Percentiles rank a stretch among this genome's conserved stretches.
Conservation (phyloP, 2,113 vertebrate species). For the Pseudorasbora parva region DNA sequence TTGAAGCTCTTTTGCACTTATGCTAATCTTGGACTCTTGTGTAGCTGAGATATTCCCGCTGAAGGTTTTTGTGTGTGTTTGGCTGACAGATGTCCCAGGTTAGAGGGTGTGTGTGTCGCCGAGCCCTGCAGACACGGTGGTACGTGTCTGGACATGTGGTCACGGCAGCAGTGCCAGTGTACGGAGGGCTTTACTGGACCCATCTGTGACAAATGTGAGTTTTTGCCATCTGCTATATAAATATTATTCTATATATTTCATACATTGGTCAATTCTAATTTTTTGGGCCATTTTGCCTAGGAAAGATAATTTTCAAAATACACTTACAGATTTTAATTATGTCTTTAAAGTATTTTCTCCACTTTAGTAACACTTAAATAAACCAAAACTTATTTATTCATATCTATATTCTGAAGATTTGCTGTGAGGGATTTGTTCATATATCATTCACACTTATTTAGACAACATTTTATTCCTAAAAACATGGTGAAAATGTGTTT, state of each 20-base stretch:
- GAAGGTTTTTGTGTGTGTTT: constrained; percentile 43
- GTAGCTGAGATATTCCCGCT: constrained; percentile 37
- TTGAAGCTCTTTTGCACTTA: constrained; percentile 69
- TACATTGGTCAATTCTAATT: not conserved
- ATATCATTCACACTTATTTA: not conserved
- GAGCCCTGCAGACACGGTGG: constrained; percentile 90
- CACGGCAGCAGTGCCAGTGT: constrained; percentile 93
- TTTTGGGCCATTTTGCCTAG: not conserved
- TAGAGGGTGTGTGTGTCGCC: constrained; percentile 86
- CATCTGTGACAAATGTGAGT: constrained; percentile 93
- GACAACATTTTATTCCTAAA: not conserved
- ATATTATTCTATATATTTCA: too few species aligned
- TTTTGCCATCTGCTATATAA: not conserved
- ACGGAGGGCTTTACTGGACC: constrained; percentile 89
- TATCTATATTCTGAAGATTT: not conserved
- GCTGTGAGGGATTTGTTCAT: not conserved
- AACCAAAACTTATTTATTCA: not conserved
- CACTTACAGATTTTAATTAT: too few species aligned
- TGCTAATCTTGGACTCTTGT: constrained; percentile 65
- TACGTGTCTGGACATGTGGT: constrained; percentile 93
- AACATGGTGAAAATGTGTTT: not conserved
- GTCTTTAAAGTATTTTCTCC: not conserved
- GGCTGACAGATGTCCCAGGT: constrained; percentile 87
- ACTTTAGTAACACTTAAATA: not conserved
- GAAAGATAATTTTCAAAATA: not conserved